Evolutionary conservation across 2,797 vertebrate species (phyloP).

Genomic region (Halcyon leucocephala): DNA sequence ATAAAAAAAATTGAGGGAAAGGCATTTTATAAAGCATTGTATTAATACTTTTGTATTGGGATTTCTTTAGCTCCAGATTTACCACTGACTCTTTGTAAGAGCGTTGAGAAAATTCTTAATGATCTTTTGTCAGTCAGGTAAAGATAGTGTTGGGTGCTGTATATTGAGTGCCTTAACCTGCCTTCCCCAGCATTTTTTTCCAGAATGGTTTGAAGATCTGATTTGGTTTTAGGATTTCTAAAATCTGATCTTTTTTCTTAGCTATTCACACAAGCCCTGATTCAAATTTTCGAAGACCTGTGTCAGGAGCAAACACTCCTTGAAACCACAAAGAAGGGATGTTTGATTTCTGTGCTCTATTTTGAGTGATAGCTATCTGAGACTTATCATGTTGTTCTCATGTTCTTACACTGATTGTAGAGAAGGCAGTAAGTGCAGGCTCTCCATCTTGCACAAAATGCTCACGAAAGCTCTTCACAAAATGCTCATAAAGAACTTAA

Average conservation of each 20-base stretch:
- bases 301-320: background rate
- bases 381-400: background rate
- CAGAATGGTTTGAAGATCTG: background rate
- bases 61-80: background rate
- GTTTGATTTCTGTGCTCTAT: background rate
- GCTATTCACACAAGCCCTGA: background rate
- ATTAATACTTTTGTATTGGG: background rate
- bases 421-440: background rate
- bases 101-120: background rate
- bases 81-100: background rate
- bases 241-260: background rate
- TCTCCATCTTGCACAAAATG: background rate
- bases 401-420: background rate
- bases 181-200: background rate
- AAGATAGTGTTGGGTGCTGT: background rate
- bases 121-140: background rate
- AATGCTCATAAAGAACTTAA: background rate
- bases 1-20: background rate
- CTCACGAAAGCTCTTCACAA: background rate
- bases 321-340: background rate
- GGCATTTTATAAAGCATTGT: background rate
- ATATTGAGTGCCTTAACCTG: background rate
- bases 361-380: background rate
- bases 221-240: background rate
- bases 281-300: background rate